These are phyloP conservation scores for Ficedula albicollis DNA, from an alignment of 2,797 vertebrate genomes.

Conservation along the genomic window DNA sequence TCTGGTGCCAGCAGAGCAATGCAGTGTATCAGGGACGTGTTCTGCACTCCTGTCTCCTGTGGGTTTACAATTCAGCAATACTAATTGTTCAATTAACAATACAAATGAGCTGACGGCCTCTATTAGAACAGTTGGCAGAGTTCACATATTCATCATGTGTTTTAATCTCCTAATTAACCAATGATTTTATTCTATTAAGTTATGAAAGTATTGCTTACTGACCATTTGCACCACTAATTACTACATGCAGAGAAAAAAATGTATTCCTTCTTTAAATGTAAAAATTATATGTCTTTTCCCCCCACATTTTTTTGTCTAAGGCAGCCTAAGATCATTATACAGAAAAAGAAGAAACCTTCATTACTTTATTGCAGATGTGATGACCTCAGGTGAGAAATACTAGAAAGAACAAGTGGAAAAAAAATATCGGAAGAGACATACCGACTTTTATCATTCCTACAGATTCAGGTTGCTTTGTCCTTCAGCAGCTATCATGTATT, in stretches of 20 bases:
- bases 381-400: neutral
- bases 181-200: slow-evolving; percentile 1
- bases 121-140: neutral
- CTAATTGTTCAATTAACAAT: slow-evolving; percentile 39
- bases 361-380: neutral
- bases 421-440: accelerated
- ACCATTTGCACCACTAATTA: neutral
- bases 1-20: neutral
- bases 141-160: neutral
- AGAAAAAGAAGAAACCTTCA: neutral
- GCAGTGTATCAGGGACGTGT: neutral
- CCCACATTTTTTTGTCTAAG: neutral
- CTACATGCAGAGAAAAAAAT: neutral
- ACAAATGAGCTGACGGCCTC: slow-evolving; percentile 3
- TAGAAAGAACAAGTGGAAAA: neutral
- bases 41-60: neutral
- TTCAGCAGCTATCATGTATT: neutral
- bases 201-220: slow-evolving; percentile 2
- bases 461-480: neutral
- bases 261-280: neutral
- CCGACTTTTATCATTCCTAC: neutral
- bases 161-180: slow-evolving; percentile 24
- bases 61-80: neutral
- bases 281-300: neutral
- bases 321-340: neutral